Base-by-base conservation (phyloP, 2,888 invertebrate species). In the Pterobdella sp. region DNA sequence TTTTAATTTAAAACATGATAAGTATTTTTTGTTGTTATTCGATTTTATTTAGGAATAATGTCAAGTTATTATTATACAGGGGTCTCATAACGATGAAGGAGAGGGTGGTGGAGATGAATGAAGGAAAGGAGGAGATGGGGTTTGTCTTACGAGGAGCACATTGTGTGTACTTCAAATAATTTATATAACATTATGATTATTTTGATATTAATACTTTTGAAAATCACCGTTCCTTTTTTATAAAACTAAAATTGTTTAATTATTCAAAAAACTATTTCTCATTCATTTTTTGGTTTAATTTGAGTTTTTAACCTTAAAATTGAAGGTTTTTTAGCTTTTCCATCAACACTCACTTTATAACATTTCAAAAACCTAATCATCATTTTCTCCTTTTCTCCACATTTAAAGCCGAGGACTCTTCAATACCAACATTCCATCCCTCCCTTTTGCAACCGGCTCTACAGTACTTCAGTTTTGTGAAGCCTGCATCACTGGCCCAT, bases 121-220 rank as follows among this genome's bases (percentile, higher is more conserved):
- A 26, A 18, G 60, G 60, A 22, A 56, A 56, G 60, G 60, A 56
- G n/a, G n/a, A 56, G 60, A 7, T 56, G 60, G 60, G 60, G 26
- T 56, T 56, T 22, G 60, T 56, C n/a, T 26, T 56, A 3, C 26
- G 60, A 26, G 60, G 60, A 3, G 60, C 60, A 18, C n/a, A n/a
- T 4, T 22, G 60, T 56, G 7, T n/a, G n/a, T n/a, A n/a, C n/a
- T n/a, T n/a, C n/a, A n/a, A n/a, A n/a, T n/a, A n/a, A n/a, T n/a
- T n/a, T n/a, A n/a, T n/a, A n/a, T n/a, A n/a, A n/a, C n/a, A n/a
- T n/a, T n/a, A n/a, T n/a, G n/a, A n/a, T n/a, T n/a, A n/a, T n/a
- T n/a, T n/a, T n/a, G n/a, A n/a, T n/a, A n/a, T n/a, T n/a, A n/a
- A n/a, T n/a, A n/a, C n/a, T n/a, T n/a, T n/a, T n/a, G n/a, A n/a